A percentile compares a stretch with the other conserved stretches of the same genome.
These are phyloP conservation scores for Rhopalosiphum maidis DNA, from an alignment of 1,140 invertebrate genomes.

Conservation along the genomic window DNA sequence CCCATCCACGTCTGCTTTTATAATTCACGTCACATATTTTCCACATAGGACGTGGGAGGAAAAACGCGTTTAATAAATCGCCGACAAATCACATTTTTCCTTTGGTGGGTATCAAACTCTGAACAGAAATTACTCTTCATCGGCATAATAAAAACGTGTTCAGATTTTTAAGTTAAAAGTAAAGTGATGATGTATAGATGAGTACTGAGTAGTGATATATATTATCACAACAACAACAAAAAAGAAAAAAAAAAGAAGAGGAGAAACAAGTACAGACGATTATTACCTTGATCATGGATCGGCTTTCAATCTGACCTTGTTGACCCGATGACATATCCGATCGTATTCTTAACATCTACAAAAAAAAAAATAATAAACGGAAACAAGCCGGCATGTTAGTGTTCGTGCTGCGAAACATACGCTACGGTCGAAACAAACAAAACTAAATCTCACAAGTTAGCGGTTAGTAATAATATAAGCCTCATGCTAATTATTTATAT, in stretches of 20 bases:
- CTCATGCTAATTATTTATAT: neutral
- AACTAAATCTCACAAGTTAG: neutral
- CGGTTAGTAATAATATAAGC: neutral
- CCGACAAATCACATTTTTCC: slow-evolving; percentile 28
- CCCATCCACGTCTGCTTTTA: slow-evolving; percentile 3
- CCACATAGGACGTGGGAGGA: neutral
- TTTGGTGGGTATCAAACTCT: neutral
- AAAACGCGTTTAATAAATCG: slow-evolving; percentile 34
- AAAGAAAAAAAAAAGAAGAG: neutral
- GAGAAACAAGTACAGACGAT: neutral
- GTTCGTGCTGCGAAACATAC: slow-evolving; percentile 25
- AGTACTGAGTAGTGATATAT: neutral
- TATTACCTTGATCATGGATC: slow-evolving; percentile 45
- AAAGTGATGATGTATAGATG: slow-evolving; percentile 37
- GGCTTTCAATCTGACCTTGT: neutral
- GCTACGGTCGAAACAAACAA: neutral
- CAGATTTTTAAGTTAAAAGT: slow-evolving; percentile 33
- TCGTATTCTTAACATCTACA: slow-evolving; percentile 43
- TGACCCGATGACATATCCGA: slow-evolving; percentile 39
- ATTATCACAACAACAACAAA: neutral
- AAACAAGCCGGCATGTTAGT: slow-evolving; percentile 48
- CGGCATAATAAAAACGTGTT: slow-evolving; percentile 39
- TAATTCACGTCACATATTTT: slow-evolving; percentile 13
- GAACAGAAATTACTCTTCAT: slow-evolving; percentile 16
- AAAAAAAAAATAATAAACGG: slow-evolving; percentile 51